Evolutionary conservation across 2,113 vertebrate species (phyloP).

Genomic region (Hippolais icterina): DNA sequence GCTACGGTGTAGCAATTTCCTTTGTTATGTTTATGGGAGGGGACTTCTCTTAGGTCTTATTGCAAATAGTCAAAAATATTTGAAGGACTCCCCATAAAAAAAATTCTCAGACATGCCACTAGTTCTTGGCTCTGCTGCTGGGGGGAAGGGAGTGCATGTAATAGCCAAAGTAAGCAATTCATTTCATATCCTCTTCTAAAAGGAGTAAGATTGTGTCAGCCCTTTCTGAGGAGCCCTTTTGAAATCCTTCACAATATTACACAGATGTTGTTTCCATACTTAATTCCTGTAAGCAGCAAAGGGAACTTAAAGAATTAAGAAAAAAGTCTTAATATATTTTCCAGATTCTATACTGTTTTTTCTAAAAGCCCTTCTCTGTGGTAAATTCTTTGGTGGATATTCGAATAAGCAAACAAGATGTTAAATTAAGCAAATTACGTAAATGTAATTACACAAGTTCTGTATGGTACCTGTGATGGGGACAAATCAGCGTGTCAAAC

Average conservation of each 20-base stretch:
- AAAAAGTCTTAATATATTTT: conserved; percentile 57
- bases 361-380: background rate
- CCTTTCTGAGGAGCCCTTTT: conserved; percentile 66
- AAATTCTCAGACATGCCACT: background rate
- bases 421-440: conserved; percentile 4
- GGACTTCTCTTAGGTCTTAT: background rate
- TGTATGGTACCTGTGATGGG: background rate
- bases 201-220: conserved; percentile 64
- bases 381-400: conserved; percentile 9
- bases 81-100: conserved; percentile 39
- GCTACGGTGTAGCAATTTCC: background rate
- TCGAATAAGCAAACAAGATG: background rate
- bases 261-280: conserved; percentile 66
- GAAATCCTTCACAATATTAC: conserved; percentile 63
- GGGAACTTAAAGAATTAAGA: conserved; percentile 54
- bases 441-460: background rate
- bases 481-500: background rate
- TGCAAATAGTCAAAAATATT: conserved; percentile 39
- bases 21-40: conserved; percentile 41
- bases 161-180: conserved; percentile 68
- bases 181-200: conserved; percentile 68
- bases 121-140: conserved; percentile 35
- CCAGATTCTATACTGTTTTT: background rate
- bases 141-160: conserved; percentile 35
- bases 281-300: conserved; percentile 59